Percentiles rank a stretch among this genome's conserved stretches.
These are phyloP conservation scores for Periparus ater DNA, from an alignment of 2,797 vertebrate genomes.

Conservation along the genomic window DNA sequence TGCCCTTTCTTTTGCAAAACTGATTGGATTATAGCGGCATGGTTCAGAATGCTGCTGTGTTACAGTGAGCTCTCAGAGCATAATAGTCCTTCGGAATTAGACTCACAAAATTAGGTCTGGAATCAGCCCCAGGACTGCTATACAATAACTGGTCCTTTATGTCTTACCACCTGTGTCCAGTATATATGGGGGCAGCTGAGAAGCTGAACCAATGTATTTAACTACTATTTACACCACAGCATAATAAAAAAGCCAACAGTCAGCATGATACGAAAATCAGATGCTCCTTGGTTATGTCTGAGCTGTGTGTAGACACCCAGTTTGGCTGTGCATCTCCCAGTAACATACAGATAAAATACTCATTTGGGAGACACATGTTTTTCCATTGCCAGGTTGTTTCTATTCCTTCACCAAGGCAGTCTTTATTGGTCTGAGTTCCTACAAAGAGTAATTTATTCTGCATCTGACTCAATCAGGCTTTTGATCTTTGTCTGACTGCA, in stretches of 20 bases:
- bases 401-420: not conserved
- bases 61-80: slow-evolving; percentile 5
- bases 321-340: not conserved
- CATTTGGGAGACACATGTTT: not conserved
- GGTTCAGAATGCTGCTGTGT: slow-evolving; percentile 23
- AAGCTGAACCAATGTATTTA: slow-evolving; percentile 2
- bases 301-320: not conserved
- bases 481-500: slow-evolving; percentile 39
- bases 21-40: slow-evolving; percentile 24
- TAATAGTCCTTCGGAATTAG: slow-evolving; percentile 50
- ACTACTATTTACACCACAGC: not conserved
- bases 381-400: not conserved
- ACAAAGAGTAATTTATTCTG: slow-evolving; percentile 1
- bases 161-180: slow-evolving; percentile 22
- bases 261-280: not conserved
- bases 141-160: not conserved
- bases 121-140: slow-evolving; percentile 6
- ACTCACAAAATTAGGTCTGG: slow-evolving; percentile 37
- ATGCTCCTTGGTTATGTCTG: not conserved
- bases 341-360: not conserved
- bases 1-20: slow-evolving; percentile 34
- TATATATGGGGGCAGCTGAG: not conserved
- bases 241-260: not conserved
- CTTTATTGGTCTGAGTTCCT: not conserved
- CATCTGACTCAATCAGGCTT: slow-evolving; percentile 18